phyloP scores from a whole-genome alignment of 1,140 invertebrate genomes.

The Wasmannia auropunctata region DNA sequence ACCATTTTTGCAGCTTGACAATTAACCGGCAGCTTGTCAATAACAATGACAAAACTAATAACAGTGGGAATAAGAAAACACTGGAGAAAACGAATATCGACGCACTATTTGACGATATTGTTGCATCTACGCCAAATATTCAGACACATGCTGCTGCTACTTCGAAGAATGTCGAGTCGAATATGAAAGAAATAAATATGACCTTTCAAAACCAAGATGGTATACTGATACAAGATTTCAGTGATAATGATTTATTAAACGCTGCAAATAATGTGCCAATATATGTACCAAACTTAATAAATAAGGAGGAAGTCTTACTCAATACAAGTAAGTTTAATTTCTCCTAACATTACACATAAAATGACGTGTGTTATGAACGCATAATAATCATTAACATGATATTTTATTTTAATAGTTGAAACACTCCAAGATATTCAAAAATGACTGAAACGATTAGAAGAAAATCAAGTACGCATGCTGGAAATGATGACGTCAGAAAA shows the following conservation, averaged over 20 bases:
- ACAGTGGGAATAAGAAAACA: too few relatives aligned
- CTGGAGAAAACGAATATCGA: background rate
- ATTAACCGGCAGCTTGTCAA: background rate
- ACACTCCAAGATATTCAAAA: too few relatives aligned
- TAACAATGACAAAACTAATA: background rate
- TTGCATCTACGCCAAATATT: background rate
- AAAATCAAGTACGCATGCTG: too few relatives aligned
- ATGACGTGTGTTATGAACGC: too few relatives aligned
- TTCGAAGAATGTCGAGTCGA: background rate
- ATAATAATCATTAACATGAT: too few relatives aligned
- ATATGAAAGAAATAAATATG: background rate
- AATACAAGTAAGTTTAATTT: constrained; percentile 6
- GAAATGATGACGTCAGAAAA: too few relatives aligned
- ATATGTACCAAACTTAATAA: background rate
- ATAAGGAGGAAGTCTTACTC: background rate
- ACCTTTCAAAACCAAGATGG: background rate
- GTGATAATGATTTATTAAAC: background rate
- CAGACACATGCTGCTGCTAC: background rate
- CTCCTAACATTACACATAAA: background rate
- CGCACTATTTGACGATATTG: background rate
- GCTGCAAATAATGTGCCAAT: background rate
- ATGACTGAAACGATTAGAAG: too few relatives aligned
- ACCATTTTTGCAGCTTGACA: background rate
- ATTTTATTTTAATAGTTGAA: too few relatives aligned
- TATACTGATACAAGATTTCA: background rate